Percentiles rank a stretch among this genome's conserved stretches.
These are phyloP conservation scores for Cyrtonyx montezumae DNA, from an alignment of 2,113 vertebrate species.

Conservation along the genomic window DNA sequence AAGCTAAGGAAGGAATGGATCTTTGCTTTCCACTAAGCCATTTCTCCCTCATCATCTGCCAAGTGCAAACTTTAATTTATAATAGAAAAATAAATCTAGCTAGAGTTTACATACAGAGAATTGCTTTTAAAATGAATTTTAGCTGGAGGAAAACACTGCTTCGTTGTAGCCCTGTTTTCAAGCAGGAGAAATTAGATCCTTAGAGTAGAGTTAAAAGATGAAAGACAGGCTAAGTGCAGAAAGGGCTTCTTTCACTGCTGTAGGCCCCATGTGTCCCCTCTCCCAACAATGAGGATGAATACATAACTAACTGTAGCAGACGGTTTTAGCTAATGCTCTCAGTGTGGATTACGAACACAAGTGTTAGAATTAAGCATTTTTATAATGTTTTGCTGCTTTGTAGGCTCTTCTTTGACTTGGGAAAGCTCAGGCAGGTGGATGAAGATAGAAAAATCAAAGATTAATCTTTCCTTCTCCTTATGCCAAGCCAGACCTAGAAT, in stretches of 20 bases:
- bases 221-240: background rate
- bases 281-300: background rate
- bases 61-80: constrained; percentile 40
- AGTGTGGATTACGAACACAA: background rate
- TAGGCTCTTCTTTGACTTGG: background rate
- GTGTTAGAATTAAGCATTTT: background rate
- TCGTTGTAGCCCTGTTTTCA: background rate
- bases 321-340: background rate
- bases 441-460: background rate
- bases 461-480: background rate
- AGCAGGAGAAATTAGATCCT: constrained; percentile 1
- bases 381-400: background rate
- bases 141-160: background rate
- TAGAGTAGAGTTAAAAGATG: background rate
- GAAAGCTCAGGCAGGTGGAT: background rate
- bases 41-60: constrained; percentile 36
- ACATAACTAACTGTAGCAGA: background rate
- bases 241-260: background rate
- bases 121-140: constrained; percentile 1
- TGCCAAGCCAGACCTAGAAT: background rate
- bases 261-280: background rate
- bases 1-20: background rate
- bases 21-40: constrained; percentile 10
- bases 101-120: background rate
- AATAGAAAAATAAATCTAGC: constrained; percentile 41